These are phyloP conservation scores for Phainopepla nitens DNA, from an alignment of 2,113 vertebrate genomes.

Conservation along the genomic window DNA sequence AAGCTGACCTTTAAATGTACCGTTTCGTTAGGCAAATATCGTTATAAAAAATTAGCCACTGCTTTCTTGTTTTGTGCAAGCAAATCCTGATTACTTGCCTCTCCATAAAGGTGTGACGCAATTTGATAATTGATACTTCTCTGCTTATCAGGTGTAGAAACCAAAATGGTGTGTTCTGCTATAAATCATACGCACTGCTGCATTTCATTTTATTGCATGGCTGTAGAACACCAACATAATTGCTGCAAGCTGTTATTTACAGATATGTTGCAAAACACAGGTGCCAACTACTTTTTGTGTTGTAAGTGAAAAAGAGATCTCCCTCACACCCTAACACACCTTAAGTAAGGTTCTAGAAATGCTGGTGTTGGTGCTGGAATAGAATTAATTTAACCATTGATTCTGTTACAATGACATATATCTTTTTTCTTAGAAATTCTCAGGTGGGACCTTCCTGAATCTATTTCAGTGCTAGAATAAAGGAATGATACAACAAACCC, in stretches of 20 bases:
- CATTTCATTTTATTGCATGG: conserved; percentile 61
- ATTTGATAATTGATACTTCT: conserved; percentile 68
- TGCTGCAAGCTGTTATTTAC: conserved; percentile 69
- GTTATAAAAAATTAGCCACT: conserved; percentile 64
- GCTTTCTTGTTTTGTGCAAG: conserved; percentile 54
- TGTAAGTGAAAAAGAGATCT: background rate
- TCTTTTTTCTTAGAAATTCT: background rate
- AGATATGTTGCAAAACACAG: conserved; percentile 30
- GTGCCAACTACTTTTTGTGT: conserved; percentile 45
- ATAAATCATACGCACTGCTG: conserved; percentile 56
- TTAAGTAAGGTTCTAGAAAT: conserved; percentile 12
- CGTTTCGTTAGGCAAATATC: conserved; percentile 50
- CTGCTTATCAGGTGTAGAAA: conserved; percentile 62
- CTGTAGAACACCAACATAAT: conserved; percentile 57
- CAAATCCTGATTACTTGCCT: conserved; percentile 50
- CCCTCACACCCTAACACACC: background rate
- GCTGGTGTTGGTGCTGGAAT: background rate
- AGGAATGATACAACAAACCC: background rate
- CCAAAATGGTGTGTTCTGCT: conserved; percentile 21
- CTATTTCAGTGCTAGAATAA: background rate
- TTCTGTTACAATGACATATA: background rate
- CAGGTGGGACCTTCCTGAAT: background rate
- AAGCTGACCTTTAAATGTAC: conserved; percentile 61
- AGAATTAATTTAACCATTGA: background rate
- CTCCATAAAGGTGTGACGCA: background rate